These are phyloP conservation scores for Pseudobourletiella spinata DNA, from an alignment of 1,140 invertebrate genomes.

Conservation along the genomic window DNA sequence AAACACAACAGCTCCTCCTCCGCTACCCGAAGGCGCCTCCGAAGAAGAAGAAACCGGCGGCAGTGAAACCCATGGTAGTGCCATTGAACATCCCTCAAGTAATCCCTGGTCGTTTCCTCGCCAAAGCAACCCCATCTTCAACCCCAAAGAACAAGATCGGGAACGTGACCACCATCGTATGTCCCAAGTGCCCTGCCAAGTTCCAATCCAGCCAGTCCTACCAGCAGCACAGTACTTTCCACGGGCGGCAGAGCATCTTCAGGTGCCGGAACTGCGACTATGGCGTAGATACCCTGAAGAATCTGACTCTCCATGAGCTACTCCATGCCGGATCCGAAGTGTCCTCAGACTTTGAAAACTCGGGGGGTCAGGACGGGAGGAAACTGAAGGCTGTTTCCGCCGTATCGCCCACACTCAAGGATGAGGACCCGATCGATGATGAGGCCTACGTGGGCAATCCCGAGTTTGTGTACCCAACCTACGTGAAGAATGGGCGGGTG, in stretches of 20 bases:
- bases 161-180: constrained; percentile 13
- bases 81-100: constrained; percentile 1
- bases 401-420: neutral
- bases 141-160: neutral
- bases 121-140: constrained; percentile 3
- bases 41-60: constrained; percentile 12
- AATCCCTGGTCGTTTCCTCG: constrained; percentile 4
- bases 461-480: constrained; percentile 64
- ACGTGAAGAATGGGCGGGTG: constrained; percentile 59
- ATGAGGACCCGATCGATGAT: constrained; percentile 47
- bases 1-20: constrained; percentile 60
- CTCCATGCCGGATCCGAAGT: constrained; percentile 45
- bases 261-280: constrained; percentile 78
- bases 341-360: neutral
- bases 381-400: neutral
- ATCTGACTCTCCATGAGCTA: constrained; percentile 63
- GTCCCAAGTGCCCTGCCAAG: constrained; percentile 57
- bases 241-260: constrained; percentile 54
- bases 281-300: constrained; percentile 63
- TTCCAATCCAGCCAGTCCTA: constrained; percentile 60
- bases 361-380: no score
- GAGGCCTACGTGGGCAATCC: constrained; percentile 55
- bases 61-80: neutral
- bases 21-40: constrained; percentile 48
- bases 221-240: constrained; percentile 57